Base-by-base conservation (phyloP, 1,140 invertebrate genomes). In the Neomicropteryx cornuta region DNA sequence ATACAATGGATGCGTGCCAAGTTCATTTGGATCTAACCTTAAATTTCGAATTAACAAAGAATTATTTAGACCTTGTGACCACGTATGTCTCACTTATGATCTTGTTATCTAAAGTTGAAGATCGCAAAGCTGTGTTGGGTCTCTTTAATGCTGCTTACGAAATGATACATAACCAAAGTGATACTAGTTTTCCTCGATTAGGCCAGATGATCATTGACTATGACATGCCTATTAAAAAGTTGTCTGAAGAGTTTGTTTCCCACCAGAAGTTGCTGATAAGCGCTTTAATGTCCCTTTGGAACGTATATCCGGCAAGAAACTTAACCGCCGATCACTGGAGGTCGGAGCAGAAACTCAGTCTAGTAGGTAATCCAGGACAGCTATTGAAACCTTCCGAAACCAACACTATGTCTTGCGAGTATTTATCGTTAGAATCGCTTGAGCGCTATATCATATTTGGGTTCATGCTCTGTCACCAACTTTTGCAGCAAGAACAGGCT, bases 121-220 rank as follows among this genome's bases (percentile, higher is more conserved):
- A 99, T 65, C 72, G 96, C 28, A 98, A 98, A 70, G 87, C 92
- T 5, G 93, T 99, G 5, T 63, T 99, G 14, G 94, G 94, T 1
- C 72, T 99, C 2, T 99, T 95, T 55, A 98, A 97, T 70, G 90
- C 90, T 30, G 95, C 95, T 5, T 87, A 97, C 70, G 96, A 99
- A 71, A 82, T 97, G 75, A 81, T 91, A 13, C 80, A 98, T 58
- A 87, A 79, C 50, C 83, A 90, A 52, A 81, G 86, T 27, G 95
- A 98, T 64, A 71, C 79, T 1, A 91, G 87, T 50, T 98, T 97
- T 66, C 95, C 93, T 8, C 71, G 93, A 14, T 66, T 99, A 18
- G 94, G 94, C 0, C 90, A 96, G 66, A 83, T 99, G 83, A 97
- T 99, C 38, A 79, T 97, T 49, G 97, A 99, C 54, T 99, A 98